A percentile compares a stretch with the other conserved stretches of the same genome.
Evolutionary conservation across 2,113 vertebrate species (phyloP).

Genomic region (Semicossyphus pulcher): DNA sequence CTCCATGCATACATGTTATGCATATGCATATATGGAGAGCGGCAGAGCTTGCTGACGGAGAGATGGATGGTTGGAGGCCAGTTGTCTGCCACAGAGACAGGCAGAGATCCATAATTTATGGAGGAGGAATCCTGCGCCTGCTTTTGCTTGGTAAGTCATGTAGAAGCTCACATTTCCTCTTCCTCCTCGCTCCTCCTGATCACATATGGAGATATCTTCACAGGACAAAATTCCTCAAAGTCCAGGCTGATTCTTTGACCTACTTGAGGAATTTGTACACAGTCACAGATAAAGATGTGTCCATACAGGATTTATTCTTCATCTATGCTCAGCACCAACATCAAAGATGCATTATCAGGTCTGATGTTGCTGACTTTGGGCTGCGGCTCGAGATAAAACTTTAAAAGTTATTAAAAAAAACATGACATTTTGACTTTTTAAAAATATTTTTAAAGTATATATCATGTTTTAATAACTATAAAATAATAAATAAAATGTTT

Average conservation of each 20-base stretch:
- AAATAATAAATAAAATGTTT: too few relatives aligned
- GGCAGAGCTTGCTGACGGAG: not conserved
- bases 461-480: too few relatives aligned
- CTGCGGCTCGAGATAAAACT: not conserved
- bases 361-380: not conserved
- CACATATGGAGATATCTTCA: constrained; percentile 9
- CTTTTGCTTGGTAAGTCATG: constrained; percentile 28
- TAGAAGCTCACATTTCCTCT: constrained; percentile 30
- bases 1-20: not conserved
- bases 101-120: constrained; percentile 63
- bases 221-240: constrained; percentile 30
- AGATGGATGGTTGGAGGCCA: constrained; percentile 44
- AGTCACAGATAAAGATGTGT: constrained; percentile 3
- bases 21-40: constrained; percentile 40
- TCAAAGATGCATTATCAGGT: not conserved
- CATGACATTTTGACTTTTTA: too few relatives aligned
- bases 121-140: not conserved
- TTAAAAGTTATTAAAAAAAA: too few relatives aligned
- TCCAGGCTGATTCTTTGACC: constrained; percentile 19
- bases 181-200: not conserved
- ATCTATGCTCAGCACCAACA: not conserved
- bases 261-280: constrained; percentile 10
- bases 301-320: not conserved
- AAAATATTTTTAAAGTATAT: too few relatives aligned
- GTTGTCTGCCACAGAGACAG: constrained; percentile 9